Evolutionary conservation across 2,113 vertebrate species (phyloP), one percentile per base, ranked within the genome.

Genomic region (Erpornis zantholeuca): DNA sequence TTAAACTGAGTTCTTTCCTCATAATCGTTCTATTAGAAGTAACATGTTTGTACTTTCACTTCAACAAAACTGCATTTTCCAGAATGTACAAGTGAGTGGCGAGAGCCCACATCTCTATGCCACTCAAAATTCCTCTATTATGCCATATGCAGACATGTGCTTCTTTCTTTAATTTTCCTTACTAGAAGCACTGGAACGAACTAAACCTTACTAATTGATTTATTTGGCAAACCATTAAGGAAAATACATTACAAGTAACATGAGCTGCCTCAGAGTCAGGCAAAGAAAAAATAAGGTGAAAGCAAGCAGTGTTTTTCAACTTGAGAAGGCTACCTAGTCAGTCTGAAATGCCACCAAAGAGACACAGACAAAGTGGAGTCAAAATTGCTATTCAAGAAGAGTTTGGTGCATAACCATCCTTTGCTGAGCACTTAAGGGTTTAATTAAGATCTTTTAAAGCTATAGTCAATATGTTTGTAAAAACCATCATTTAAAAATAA

Each of bases 351-450:
- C 4, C 53, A 91, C 6, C 33, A 70, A 50, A 82, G 59, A 69
- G 38, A 47, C 15, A 22, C 15, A 83, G 64, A 77, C 23, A 82
- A 31, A 42, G 7, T 25, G 29, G 33, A 82, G 31, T 42, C 66
- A 88, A 71, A 92, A 36, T 17, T n/a, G 29, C 18, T 56, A 22
- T n/a, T 88, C 35, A 42, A 63, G 56, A 68, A 61, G 11, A n/a
- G 18, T 7, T 90, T 60, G 60, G 8, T 59, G 38, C 35, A 49
- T 15, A 84, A 47, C 10, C 35, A 31, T 31, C 27, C 38, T 28
- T 63, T 0, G 0, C 2, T 44, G 31, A 71, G 28, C 38, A 36
- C 25, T 66, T 66, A 19, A 0, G 3, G n/a, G 60, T 56, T 77
- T 63, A 64, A 81, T 54, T 25, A 66, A 4, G 6, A 79, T 36